phyloP scores from a whole-genome alignment of 2,797 vertebrate genomes.

The Onychomys arenicola region DNA sequence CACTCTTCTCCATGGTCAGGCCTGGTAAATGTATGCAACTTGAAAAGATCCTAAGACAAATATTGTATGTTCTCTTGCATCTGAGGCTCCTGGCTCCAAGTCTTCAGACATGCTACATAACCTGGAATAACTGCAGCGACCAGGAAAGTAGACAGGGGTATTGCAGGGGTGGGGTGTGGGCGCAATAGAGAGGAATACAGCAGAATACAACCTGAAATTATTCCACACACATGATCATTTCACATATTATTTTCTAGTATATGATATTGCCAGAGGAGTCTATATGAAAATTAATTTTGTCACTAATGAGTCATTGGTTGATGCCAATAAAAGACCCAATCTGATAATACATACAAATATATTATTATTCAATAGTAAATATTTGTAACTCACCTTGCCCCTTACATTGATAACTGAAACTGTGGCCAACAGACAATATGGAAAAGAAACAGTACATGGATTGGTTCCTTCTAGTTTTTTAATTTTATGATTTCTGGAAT shows the following conservation, averaged over 20 bases:
- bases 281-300: slow-evolving; percentile 40
- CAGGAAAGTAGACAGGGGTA: background rate
- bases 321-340: background rate
- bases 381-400: background rate
- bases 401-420: background rate
- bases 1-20: background rate
- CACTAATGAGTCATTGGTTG: background rate
- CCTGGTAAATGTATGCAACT: background rate
- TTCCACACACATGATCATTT: background rate
- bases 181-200: background rate
- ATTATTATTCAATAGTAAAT: background rate
- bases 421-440: background rate
- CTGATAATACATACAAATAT: background rate
- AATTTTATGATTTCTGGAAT: background rate
- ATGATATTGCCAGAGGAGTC: background rate
- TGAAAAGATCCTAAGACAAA: background rate
- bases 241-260: slow-evolving; percentile 12
- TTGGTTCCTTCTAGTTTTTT: background rate
- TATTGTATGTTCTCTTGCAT: background rate
- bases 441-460: background rate
- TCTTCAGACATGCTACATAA: background rate
- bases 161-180: background rate
- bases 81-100: background rate
- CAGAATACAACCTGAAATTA: background rate
- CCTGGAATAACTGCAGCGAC: background rate